Base-by-base conservation (phyloP, 2,888 invertebrate species). In the Trimorus sp. region DNA sequence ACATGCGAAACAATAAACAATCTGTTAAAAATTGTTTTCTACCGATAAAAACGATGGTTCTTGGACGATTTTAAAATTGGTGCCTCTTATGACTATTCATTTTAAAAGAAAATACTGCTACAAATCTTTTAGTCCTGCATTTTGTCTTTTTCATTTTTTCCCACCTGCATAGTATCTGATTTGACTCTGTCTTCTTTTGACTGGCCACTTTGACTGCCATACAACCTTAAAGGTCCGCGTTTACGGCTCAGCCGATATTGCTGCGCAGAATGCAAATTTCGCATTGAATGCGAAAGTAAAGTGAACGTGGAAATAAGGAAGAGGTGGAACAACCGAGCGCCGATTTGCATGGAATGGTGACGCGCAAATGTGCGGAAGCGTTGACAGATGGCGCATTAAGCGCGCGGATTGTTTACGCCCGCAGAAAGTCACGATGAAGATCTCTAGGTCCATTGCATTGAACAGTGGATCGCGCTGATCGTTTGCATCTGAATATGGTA, bases 361-460 rank as follows among this genome's bases (percentile, higher is more conserved):
- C 68, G 82, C 68, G 73, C 68, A 79, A 78, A 82, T 79, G 63
- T 66, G 79, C 75, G 75, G 70, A 62, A 75, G 58, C 65, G 70
- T 79, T 78, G 82, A 79, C 82, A 79, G 79, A 79, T 82, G 82
- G 82, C 71, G 58, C 75, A 82, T 82, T 68, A 65, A 73, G 49
- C 63, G 48, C 70, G 15, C 56, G 16, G 65, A 75, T 80, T 80
- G 70, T 70, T 70, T 71, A 48, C 65, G 53, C 16, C 75, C 56
- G 59, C 16, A 49, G 70, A 80, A 70, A 75, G 63, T 69, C 69
- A 65, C 49, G 60, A 80, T 75, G 65, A 70, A 80, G 70, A 70
- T 65, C 66, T 60, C 65, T 48, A 11, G 70, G 54, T 45, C 54
- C 45, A 12, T 2, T 65, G 60, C 66, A 75, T 70, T 65, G 66